Evolutionary conservation across 2,113 vertebrate species (phyloP).

Genomic region (Apodemus sylvaticus): DNA sequence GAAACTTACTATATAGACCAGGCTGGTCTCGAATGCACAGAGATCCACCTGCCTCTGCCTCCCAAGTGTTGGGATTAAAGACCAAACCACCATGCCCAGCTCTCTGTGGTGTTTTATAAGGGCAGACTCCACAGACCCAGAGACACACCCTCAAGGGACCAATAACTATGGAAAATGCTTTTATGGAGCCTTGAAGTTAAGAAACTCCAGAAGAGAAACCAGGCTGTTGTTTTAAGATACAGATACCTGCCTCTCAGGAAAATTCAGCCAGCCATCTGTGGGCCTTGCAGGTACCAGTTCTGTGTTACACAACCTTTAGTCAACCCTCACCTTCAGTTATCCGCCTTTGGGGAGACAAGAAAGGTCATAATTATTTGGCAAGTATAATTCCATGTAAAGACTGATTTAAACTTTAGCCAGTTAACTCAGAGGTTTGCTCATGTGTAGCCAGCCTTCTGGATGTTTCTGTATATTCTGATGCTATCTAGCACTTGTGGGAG

Average conservation of each 20-base stretch:
- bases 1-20: neutral
- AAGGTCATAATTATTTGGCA: neutral
- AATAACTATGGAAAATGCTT: neutral
- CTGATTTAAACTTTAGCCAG: neutral
- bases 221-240: neutral
- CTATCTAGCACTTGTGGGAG: neutral
- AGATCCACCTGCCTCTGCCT: neutral
- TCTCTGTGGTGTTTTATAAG: neutral
- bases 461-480: neutral
- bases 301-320: neutral
- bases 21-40: neutral
- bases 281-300: neutral
- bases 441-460: neutral
- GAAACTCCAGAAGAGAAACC: neutral
- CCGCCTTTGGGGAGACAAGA: no score
- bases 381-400: slow-evolving; percentile 15
- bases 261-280: neutral
- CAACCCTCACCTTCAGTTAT: neutral
- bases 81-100: neutral
- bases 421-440: neutral
- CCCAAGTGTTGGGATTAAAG: neutral
- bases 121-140: neutral
- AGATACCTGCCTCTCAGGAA: neutral
- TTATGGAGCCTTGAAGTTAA: neutral
- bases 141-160: neutral